Base-by-base conservation (phyloP, 2,113 vertebrate species). In the Heterochromis multidens region DNA sequence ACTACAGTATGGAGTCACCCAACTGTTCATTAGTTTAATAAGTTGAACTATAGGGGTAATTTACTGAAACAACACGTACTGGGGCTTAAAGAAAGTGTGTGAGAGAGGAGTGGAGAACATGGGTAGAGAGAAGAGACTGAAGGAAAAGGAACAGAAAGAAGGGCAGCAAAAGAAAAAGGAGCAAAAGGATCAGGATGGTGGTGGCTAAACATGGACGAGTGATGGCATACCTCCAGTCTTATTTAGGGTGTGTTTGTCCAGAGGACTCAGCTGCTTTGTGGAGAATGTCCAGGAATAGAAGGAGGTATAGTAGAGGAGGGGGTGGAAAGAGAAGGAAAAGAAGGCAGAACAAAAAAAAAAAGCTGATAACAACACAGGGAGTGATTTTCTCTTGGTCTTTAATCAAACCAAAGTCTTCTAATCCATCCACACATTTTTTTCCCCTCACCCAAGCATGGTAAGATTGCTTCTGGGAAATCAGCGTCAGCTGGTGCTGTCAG, bases 201-300 rank as follows among this genome's bases (percentile, higher is more conserved):
- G 60, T 76, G 52, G 61, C 37, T 76, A 70, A 23, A 43, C 43
- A 4, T 77, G 67, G 79, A 78, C 40, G 52, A 40, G 84, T 58
- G 37, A 80, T 35, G 43, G 74, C 60, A 86, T 77, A 85, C 61
- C 12, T 89, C 77, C 86, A 70, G 57, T 96, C 95, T 95, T 96
- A 95, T 97, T 96, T 97, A 96, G 96, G 58, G 14, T 85, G 77
- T 81, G 93, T 90, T 91, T 59, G 82, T 91, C 3, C 29, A 40
- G 56, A 58, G 31, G 56, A 54, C 80, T 91, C 95, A 74, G 84
- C 91, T 94, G 78, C 78, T 94, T 91, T 92, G 82, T 94, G 94
- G 90, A 94, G 96, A 96, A 96, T 96, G 95, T 96, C 97, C 97
- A 97, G 96, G 95, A 97, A 97, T 97, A 98, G 90, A 88, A 79